Evolutionary conservation across 2,888 invertebrate genomes (phyloP).

Genomic region (Andrena fulva): DNA sequence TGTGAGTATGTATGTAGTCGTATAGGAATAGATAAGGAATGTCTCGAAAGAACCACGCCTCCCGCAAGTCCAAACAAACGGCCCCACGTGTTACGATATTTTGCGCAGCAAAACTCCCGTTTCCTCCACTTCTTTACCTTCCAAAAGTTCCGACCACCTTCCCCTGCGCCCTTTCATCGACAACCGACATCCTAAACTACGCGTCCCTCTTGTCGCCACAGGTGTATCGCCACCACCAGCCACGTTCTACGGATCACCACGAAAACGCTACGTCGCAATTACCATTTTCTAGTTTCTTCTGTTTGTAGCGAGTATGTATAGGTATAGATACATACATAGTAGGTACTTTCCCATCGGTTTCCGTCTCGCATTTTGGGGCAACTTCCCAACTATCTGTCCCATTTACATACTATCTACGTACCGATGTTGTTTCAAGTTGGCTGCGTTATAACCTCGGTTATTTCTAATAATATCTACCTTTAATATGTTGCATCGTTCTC

Average conservation of each 20-base stretch:
- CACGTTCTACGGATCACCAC: neutral
- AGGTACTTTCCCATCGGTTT: too few relatives aligned
- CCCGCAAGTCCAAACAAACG: neutral
- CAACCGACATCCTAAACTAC: constrained; percentile 9
- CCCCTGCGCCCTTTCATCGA: neutral
- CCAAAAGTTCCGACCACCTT: neutral
- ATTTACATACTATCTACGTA: too few relatives aligned
- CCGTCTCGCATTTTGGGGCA: too few relatives aligned
- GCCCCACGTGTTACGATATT: neutral
- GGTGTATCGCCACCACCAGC: neutral
- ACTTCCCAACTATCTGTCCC: too few relatives aligned
- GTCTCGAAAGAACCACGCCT: neutral
- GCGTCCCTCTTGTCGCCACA: neutral
- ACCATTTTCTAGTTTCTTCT: neutral
- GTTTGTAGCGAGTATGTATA: neutral
- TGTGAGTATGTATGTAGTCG: neutral
- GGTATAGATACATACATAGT: too few relatives aligned
- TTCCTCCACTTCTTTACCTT: neutral
- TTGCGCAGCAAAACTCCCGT: neutral
- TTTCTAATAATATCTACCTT: too few relatives aligned
- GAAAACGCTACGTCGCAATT: neutral
- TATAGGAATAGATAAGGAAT: constrained; percentile 2
- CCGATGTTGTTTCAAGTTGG: too few relatives aligned
- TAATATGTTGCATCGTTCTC: neutral
- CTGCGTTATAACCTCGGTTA: too few relatives aligned